Conservation (phyloP, 2,113 vertebrate genomes). For the Ochotona curzoniae region DNA sequence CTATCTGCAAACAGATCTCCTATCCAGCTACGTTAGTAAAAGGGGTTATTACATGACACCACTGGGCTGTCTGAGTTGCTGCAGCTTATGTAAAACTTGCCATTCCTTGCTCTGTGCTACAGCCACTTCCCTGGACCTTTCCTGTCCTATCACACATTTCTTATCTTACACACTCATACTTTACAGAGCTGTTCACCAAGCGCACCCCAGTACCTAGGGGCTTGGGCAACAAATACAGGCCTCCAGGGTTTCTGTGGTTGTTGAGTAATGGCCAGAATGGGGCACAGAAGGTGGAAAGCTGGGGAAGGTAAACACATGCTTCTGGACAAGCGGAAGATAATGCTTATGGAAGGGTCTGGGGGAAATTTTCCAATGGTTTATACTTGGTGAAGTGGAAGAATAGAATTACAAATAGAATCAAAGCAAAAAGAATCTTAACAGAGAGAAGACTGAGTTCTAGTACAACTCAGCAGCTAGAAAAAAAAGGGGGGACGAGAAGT, state of each 20-base stretch:
- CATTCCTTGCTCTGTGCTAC: background rate
- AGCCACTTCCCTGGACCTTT: background rate
- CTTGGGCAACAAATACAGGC: conserved; percentile 2
- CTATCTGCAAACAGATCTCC: background rate
- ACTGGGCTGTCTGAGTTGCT: background rate
- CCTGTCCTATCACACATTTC: background rate
- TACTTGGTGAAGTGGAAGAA: background rate
- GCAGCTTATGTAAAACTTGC: background rate
- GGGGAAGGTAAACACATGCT: background rate
- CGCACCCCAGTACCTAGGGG: background rate
- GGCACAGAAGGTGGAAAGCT: conserved; percentile 48
- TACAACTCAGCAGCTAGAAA: background rate
- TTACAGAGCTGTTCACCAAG: background rate
- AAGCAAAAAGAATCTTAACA: background rate
- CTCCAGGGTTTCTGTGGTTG: background rate
- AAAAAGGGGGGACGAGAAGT: background rate
- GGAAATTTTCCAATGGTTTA: background rate
- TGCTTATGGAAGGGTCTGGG: background rate
- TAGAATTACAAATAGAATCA: background rate
- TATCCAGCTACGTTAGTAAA: background rate
- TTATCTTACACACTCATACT: background rate
- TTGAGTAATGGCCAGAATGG: background rate
- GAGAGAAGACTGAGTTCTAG: background rate
- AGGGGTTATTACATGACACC: background rate
- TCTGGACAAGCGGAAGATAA: conserved; percentile 4